Base-by-base conservation (phyloP, 2,113 vertebrate genomes). In the Marmota flaviventris region DNA sequence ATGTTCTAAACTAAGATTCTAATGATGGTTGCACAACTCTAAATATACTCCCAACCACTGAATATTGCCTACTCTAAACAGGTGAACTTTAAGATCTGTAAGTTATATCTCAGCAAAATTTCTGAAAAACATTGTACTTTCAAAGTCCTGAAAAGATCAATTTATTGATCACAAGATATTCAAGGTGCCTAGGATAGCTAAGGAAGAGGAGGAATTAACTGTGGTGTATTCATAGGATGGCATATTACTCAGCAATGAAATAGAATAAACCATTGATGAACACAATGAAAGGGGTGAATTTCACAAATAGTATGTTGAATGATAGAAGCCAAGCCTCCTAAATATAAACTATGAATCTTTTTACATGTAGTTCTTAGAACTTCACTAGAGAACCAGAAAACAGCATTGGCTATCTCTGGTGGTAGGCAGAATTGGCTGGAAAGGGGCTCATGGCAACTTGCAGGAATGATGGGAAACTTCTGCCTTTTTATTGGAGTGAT, bases 61-160 rank as follows among this genome's bases (percentile, higher is more conserved):
- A 93, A 53, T n/a, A 67, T 53, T 53, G 6, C 4, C 27, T 17
- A 92, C 8, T 81, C 87, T 75, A 37, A 76, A 24, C 48, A 53
- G 13, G 17, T 58, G 20, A 78, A 69, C 63, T 89, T 81, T 37
- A 63, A 53, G 6, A 27, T 17, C 58, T 58, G 0, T 39, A 92
- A 37, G 42, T 67, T 78, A 51, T 61, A 63, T 5, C 17, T 91
- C 39, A 69, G 24, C n/a, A 86, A 89, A 94, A 77, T 11, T 73
- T 17, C 37, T 72, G 24, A 67, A 82, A 97, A 86, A 51, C 4
- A 37, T 34, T 73, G 67, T 73, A 77, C 10, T 76, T 96, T 75
- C 69, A 89, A 95, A 82, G 85, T 85, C 56, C 83, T 56, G 42
- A 63, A 86, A 85, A 45, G 34, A 86, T 48, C 34, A 90, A 76